Conservation (phyloP, 2,797 vertebrate genomes). For the Oceanodroma leucorhoa region DNA sequence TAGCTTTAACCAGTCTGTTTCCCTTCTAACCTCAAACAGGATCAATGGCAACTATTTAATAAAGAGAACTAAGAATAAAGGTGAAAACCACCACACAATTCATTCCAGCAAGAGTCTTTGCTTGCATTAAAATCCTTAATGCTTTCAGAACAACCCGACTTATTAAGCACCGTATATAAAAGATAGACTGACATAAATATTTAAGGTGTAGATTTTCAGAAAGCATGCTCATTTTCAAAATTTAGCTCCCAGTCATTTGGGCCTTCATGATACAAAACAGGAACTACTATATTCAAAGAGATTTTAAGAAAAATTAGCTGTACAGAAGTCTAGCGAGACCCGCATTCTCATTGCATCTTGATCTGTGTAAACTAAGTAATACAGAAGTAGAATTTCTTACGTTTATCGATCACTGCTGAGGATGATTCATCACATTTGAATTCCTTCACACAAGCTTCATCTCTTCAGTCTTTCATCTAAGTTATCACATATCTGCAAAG, state of each 20-base stretch:
- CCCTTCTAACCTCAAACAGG: neutral
- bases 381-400: neutral
- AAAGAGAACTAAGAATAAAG: neutral
- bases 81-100: neutral
- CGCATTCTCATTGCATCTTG: neutral
- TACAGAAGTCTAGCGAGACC: neutral
- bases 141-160: neutral
- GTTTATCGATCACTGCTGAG: neutral
- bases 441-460: neutral
- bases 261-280: neutral
- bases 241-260: neutral
- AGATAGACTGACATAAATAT: neutral
- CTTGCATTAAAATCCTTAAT: neutral
- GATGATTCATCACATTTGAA: neutral
- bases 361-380: neutral
- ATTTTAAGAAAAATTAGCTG: neutral
- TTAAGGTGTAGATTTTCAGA: neutral
- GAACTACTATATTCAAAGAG: neutral
- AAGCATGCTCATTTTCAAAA: neutral
- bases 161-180: neutral
- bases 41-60: neutral
- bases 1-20: neutral
- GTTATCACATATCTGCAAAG: neutral
- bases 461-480: neutral
- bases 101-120: neutral